Evolutionary conservation across 30 jellyfish, hydroid and myxozoan genomes (phyloP).

Genomic region (Nemopilema nomurai): DNA sequence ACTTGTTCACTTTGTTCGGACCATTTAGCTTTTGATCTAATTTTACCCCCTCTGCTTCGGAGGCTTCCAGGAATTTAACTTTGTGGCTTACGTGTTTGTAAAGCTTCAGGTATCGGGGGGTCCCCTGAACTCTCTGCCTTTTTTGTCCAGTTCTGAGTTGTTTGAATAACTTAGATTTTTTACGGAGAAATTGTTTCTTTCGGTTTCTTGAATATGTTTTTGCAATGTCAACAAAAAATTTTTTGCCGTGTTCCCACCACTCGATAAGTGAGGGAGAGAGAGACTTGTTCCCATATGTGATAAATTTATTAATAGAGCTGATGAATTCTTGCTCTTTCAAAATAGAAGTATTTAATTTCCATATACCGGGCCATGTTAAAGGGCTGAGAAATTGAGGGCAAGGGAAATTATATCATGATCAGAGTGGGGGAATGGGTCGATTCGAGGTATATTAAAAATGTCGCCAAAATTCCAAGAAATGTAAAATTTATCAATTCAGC

Average conservation of each 20-base stretch:
- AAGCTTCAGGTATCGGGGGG: not conserved
- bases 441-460: not conserved
- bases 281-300: not conserved
- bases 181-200: not conserved
- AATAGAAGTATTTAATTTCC: slow-evolving; percentile 19
- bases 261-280: not conserved
- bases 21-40: not conserved
- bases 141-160: slow-evolving; percentile 7
- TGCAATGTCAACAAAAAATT: not conserved
- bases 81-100: not conserved
- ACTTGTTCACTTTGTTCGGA: not conserved
- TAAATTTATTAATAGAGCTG: not conserved
- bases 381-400: not conserved
- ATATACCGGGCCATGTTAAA: slow-evolving; percentile 1
- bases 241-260: slow-evolving; percentile 15
- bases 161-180: not conserved
- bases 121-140: not conserved
- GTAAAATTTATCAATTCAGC: not conserved
- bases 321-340: not conserved
- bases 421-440: slow-evolving; percentile 20
- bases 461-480: not conserved
- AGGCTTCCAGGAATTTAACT: not conserved
- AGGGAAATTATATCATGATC: slow-evolving; percentile 4
- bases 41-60: not conserved
- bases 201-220: slow-evolving; percentile 3